Conservation (phyloP, 2,113 vertebrate species). For the Sclerurus mexicanus region DNA sequence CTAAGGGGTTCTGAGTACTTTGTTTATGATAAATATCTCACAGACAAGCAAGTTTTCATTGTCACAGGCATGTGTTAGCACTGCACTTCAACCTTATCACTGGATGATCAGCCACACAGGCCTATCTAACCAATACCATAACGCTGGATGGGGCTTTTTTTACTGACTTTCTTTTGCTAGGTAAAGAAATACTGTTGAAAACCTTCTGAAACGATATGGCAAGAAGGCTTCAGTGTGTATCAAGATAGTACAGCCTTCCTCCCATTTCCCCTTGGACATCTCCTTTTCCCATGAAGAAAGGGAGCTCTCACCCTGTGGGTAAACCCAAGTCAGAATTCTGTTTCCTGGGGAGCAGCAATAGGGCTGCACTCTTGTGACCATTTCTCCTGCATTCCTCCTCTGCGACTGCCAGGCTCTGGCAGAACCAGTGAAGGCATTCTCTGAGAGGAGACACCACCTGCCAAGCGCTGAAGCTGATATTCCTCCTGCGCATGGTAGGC, state of each 20-base stretch:
- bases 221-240: neutral
- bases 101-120: neutral
- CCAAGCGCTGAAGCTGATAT: neutral
- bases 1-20: neutral
- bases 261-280: neutral
- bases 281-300: neutral
- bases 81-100: neutral
- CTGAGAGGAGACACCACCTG: neutral
- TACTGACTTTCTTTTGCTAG: neutral
- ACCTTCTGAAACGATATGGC: neutral
- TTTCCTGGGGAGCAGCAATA: rapidly evolving
- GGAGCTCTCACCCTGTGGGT: neutral
- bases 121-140: rapidly evolving
- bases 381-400: neutral
- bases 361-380: neutral
- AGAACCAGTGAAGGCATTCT: neutral
- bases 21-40: neutral
- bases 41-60: neutral
- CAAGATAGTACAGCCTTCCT: neutral
- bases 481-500: neutral
- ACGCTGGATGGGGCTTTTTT: rapidly evolving
- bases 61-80: rapidly evolving
- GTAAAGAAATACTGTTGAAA: neutral
- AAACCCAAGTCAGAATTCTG: neutral
- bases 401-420: neutral